Percentiles rank a stretch among this genome's conserved stretches.
These are phyloP conservation scores for Oryzias sinensis DNA, from an alignment of 2,797 vertebrate species.

Conservation along the genomic window DNA sequence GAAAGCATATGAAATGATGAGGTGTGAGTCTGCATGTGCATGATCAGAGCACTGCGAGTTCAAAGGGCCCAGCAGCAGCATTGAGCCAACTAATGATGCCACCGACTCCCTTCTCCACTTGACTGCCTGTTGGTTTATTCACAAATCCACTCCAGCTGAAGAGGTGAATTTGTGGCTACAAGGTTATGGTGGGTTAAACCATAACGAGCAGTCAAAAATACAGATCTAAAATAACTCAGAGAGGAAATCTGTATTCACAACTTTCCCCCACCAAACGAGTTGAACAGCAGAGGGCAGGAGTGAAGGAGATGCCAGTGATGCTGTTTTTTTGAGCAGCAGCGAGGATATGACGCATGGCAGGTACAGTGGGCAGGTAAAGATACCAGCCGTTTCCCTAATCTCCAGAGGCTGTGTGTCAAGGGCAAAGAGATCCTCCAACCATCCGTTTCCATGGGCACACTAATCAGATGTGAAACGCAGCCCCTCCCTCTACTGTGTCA, in stretches of 20 bases:
- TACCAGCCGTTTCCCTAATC: conserved; percentile 65
- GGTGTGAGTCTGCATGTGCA: conserved; percentile 76
- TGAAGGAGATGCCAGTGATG: conserved; percentile 30
- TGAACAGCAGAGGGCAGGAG: conserved; percentile 41
- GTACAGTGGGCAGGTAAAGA: conserved; percentile 51
- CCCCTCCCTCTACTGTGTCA: conserved; percentile 61
- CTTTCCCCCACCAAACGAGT: conserved; percentile 30
- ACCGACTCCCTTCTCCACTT: conserved; percentile 61
- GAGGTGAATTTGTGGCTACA: conserved; percentile 75
- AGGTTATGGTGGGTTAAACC: conserved; percentile 71
- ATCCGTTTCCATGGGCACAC: conserved; percentile 75
- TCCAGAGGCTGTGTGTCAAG: conserved; percentile 68
- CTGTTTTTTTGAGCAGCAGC: conserved; percentile 50
- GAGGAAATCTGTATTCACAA: conserved; percentile 45
- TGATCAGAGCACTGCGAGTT: conserved; percentile 79
- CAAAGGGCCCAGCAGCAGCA: conserved; percentile 73
- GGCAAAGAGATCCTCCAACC: conserved; percentile 73
- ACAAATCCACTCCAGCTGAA: conserved; percentile 60
- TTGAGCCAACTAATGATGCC: conserved; percentile 77
- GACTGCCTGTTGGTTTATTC: conserved; percentile 70
- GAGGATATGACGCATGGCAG: conserved; percentile 44
- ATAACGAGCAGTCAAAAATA: conserved; percentile 29
- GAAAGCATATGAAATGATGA: conserved; percentile 75
- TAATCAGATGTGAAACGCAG: conserved; percentile 71
- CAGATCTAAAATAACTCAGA: conserved; percentile 55